phyloP scores from a whole-genome alignment of 2,888 invertebrate species.

The Tiphia femorata region DNA sequence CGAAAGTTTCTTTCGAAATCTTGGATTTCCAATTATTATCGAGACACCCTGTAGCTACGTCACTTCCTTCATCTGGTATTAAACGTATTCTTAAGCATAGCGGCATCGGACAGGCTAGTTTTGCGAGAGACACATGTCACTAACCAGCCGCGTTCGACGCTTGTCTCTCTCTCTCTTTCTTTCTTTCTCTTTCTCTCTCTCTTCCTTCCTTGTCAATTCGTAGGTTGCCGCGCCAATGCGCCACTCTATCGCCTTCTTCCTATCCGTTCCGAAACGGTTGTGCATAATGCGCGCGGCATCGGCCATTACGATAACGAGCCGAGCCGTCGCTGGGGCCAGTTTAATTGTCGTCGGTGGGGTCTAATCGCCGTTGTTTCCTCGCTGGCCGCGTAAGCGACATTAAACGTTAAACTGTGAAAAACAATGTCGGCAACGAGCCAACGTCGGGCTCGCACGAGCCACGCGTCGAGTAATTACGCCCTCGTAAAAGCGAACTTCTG shows the following conservation, averaged over 20 bases:
- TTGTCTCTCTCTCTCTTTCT: no score
- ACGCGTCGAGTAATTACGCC: neutral
- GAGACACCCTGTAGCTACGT: constrained; percentile 23
- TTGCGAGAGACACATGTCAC: constrained; percentile 37
- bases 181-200: neutral
- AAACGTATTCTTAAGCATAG: constrained; percentile 33
- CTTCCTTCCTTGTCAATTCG: neutral
- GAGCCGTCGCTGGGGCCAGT: constrained; percentile 19
- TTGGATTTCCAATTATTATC: no score
- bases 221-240: no score
- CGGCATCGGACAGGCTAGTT: constrained; percentile 38
- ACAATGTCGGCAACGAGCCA: neutral
- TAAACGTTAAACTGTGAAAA: constrained; percentile 19
- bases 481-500: no score
- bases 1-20: no score
- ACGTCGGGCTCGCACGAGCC: neutral
- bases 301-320: constrained; percentile 39
- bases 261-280: no score
- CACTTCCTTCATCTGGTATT: constrained; percentile 23
- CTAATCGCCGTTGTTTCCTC: constrained; percentile 24
- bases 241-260: no score
- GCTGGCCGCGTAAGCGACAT: constrained; percentile 1
- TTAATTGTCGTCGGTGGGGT: constrained; percentile 33
- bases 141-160: constrained; percentile 21
- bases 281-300: constrained; percentile 21